Evolutionary conservation across 2,888 invertebrate species (phyloP).

Genomic region (Macrosiphum euphorbiae): DNA sequence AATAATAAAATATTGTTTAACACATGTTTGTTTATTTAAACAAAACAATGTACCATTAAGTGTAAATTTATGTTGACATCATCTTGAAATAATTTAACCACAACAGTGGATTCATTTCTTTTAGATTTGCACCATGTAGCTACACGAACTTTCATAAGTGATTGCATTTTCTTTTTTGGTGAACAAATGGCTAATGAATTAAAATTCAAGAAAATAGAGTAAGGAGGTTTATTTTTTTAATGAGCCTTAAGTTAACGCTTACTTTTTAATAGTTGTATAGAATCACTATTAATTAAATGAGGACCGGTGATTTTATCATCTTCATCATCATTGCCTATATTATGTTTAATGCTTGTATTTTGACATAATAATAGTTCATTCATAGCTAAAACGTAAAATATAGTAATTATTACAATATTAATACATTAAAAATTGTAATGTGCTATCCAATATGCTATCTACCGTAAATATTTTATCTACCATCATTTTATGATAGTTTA

Average conservation of each 20-base stretch:
- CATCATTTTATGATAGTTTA: too few species aligned
- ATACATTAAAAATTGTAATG: background rate
- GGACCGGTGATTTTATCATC: constrained; percentile 60
- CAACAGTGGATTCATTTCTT: constrained; percentile 59
- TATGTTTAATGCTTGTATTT: constrained; percentile 55
- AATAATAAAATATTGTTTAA: background rate
- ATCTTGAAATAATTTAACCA: constrained; percentile 62
- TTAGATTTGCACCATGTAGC: constrained; percentile 60
- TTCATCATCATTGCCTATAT: constrained; percentile 46
- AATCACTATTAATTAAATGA: constrained; percentile 60
- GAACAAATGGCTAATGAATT: constrained; percentile 55
- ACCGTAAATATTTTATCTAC: too few species aligned
- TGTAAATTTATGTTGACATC: constrained; percentile 60
- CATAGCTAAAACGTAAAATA: constrained; percentile 55
- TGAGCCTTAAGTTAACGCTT: background rate
- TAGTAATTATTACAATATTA: background rate
- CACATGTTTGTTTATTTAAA: constrained; percentile 8
- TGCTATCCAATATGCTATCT: too few species aligned
- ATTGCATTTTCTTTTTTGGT: constrained; percentile 54
- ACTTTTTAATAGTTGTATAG: constrained; percentile 57
- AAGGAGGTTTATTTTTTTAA: background rate
- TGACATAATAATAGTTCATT: constrained; percentile 61
- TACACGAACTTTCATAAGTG: constrained; percentile 60
- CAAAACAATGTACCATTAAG: constrained; percentile 55
- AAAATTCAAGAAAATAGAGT: background rate